phyloP scores from a whole-genome alignment of 2,797 vertebrate genomes.

The Falco columbarius region DNA sequence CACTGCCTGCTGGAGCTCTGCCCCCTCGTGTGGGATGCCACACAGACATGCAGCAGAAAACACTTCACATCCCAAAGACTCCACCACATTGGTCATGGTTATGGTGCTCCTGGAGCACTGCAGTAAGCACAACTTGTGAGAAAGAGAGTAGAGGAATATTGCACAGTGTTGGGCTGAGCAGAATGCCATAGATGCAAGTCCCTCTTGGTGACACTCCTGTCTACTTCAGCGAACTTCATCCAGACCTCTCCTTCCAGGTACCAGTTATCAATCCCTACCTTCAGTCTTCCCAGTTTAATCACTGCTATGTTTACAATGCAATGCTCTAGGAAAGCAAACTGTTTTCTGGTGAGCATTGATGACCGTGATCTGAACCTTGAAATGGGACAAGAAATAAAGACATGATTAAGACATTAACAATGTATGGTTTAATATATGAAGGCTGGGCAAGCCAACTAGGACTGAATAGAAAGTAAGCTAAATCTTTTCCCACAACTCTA shows the following conservation, averaged over 20 bases:
- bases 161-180: not conserved
- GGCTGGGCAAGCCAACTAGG: slow-evolving; percentile 46
- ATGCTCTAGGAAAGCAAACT: not conserved
- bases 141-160: not conserved
- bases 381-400: slow-evolving; percentile 45
- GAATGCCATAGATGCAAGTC: not conserved
- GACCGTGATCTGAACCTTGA: slow-evolving; percentile 16
- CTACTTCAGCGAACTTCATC: not conserved
- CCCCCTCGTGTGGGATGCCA: fast-evolving
- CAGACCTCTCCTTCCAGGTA: not conserved
- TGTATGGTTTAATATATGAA: slow-evolving; percentile 47
- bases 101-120: not conserved
- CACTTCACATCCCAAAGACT: not conserved
- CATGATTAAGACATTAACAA: slow-evolving; percentile 46
- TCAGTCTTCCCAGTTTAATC: not conserved
- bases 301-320: not conserved
- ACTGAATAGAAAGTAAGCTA: slow-evolving; percentile 53
- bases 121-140: not conserved
- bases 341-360: slow-evolving; percentile 14
- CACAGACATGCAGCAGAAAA: not conserved
- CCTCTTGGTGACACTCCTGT: not conserved
- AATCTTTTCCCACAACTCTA: slow-evolving; percentile 61
- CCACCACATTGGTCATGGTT: fast-evolving
- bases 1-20: not conserved
- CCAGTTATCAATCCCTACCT: not conserved